Evolutionary conservation across 2,113 vertebrate species (phyloP).

Genomic region (Clarias macrocephalus): DNA sequence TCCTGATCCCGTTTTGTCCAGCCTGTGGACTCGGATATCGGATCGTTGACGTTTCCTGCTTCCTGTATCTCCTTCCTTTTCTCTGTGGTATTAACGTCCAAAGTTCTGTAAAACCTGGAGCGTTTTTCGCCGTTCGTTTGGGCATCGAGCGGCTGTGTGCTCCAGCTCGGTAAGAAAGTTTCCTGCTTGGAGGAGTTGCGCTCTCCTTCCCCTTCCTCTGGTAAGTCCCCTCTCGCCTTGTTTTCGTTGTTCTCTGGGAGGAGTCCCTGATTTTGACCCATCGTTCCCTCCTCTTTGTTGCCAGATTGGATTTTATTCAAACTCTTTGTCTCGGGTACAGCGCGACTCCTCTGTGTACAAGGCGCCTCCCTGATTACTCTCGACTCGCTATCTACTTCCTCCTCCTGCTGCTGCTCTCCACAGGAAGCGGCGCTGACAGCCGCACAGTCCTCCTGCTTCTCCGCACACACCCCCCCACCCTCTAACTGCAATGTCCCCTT

Average conservation of each 20-base stretch:
- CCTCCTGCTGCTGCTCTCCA: slow-evolving; percentile 30
- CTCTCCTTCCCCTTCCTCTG: slow-evolving; percentile 26
- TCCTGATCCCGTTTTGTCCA: not conserved
- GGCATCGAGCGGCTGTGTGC: not conserved
- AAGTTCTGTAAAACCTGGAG: not conserved
- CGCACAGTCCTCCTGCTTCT: slow-evolving; percentile 13
- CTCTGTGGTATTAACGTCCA: not conserved
- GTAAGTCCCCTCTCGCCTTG: not conserved
- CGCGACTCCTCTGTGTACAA: not conserved
- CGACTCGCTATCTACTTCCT: slow-evolving; percentile 51
- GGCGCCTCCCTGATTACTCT: slow-evolving; percentile 35
- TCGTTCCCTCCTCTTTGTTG: slow-evolving; percentile 26
- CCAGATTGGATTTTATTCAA: slow-evolving; percentile 32
- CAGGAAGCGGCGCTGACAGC: slow-evolving; percentile 45
- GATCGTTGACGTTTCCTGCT: not conserved
- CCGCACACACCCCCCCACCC: slow-evolving; percentile 12
- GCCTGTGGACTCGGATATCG: not conserved
- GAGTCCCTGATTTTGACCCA: slow-evolving; percentile 48
- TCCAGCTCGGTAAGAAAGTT: not conserved
- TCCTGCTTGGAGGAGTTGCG: not conserved
- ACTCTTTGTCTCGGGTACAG: slow-evolving; percentile 19
- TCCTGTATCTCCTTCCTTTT: not conserved
- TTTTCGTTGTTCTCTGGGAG: slow-evolving; percentile 33
- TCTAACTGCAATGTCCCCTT: not conserved
- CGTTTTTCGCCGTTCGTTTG: not conserved